phyloP scores from a whole-genome alignment of 2,113 vertebrate genomes.

The Alligator sinensis region DNA sequence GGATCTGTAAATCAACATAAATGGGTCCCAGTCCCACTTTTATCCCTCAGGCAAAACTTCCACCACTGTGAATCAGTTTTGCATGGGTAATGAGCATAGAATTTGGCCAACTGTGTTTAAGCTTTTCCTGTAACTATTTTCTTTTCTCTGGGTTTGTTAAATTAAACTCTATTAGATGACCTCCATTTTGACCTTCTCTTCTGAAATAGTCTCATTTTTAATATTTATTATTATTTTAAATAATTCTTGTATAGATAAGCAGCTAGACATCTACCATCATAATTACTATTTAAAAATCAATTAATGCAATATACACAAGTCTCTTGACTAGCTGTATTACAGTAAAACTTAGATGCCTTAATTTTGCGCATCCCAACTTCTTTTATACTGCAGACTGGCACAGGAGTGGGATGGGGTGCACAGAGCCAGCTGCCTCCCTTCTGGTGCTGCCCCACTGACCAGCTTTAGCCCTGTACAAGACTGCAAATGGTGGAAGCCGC shows the following conservation, averaged over 20 bases:
- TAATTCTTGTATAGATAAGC: neutral
- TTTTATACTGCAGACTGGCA: too few species aligned
- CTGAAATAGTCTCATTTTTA: neutral
- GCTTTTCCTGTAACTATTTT: neutral
- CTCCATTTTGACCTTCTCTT: neutral
- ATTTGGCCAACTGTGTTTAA: neutral
- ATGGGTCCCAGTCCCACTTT: neutral
- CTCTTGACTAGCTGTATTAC: too few species aligned
- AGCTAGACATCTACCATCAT: neutral
- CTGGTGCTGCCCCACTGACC: too few species aligned
- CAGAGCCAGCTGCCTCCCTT: too few species aligned
- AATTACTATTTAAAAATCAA: conserved; percentile 21
- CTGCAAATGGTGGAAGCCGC: too few species aligned
- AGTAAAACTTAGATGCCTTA: neutral
- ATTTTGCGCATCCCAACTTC: neutral
- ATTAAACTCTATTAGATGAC: neutral
- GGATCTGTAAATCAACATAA: neutral
- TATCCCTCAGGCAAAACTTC: neutral
- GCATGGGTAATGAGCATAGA: neutral
- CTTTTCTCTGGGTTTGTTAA: neutral
- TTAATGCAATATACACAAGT: neutral
- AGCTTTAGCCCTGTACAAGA: too few species aligned
- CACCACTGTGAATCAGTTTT: neutral
- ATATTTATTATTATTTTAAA: neutral
- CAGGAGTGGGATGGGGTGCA: too few species aligned